Evolutionary conservation across 2,797 vertebrate species (phyloP), one percentile per base, ranked within the genome.

Genomic region (Glossophaga mutica): DNA sequence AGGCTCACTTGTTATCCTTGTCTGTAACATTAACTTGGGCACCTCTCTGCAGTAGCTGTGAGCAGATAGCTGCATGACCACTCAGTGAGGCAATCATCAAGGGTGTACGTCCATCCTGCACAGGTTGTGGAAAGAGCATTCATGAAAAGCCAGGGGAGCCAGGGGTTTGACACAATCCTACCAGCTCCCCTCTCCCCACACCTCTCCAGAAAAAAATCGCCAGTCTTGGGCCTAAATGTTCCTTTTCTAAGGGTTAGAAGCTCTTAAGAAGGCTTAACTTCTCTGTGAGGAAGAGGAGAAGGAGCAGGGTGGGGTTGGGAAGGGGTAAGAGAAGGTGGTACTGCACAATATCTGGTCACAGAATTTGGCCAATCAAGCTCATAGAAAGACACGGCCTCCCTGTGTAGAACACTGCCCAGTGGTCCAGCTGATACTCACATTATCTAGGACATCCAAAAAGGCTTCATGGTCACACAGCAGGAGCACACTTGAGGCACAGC

Each of bases 391-490:
- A 46, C 48, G 82, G 32, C n/a, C 37, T 57, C 62, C 65, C 34
- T 2, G 9, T 1, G 32, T 2, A 32, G 59, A 59, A 29, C 7
- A 32, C 48, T 9, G 15, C 24, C 34, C 57, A 37, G 5, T 21
- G 29, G 9, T 8, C 39, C 29, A 48, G 22, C 71, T 12, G 22
- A 26, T 55, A 93, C 98, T 97, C 96, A 99, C 98, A 0, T 97
- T 55, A 0, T 99, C 98, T 0, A 96, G 59, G 32, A 97, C 97
- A 0, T 99, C 98, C 92, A 98, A 87, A 0, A 96, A 94, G 32
- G 98, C 98, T 85, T 98, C 98, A 0, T 98, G 97, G 90, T 98
- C 98, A 5, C 98, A 99, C 34, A 99, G 96, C 78, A 98, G 98
- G 46, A 98, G 87, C 2, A 98, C 98, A 2, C 98, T 98, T 71